Percentiles rank a stretch among this genome's conserved stretches.
Conservation (phyloP, 92 coral and sea anemone species). For the Epizoanthus fatuus region DNA sequence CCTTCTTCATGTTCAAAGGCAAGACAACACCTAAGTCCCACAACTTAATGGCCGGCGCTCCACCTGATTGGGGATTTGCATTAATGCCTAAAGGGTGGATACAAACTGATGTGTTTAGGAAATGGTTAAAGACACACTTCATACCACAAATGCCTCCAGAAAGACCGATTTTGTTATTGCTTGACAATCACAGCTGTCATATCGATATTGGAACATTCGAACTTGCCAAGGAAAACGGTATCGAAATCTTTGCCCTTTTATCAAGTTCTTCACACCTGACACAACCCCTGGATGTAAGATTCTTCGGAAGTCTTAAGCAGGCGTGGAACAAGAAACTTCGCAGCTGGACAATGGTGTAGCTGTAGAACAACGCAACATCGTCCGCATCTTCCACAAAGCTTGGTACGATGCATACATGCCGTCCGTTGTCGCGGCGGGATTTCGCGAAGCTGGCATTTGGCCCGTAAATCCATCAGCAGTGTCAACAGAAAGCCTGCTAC, state of each 20-base stretch:
- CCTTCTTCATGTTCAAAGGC: background rate
- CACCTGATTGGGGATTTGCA: no score
- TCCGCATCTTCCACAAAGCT: background rate
- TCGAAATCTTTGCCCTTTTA: constrained; percentile 2
- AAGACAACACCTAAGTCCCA: background rate
- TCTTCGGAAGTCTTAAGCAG: constrained; percentile 64
- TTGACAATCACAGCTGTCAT: constrained; percentile 51
- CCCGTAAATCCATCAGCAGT: background rate
- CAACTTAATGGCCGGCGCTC: background rate
- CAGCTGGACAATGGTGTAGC: no score
- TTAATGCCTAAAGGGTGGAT: no score
- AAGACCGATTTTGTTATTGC: constrained; percentile 46
- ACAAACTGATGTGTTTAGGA: no score
- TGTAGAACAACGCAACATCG: background rate
- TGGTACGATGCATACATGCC: background rate
- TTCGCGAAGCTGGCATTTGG: background rate
- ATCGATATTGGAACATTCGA: constrained; percentile 50
- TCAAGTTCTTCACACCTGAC: constrained; percentile 4
- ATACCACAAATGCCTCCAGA: constrained; percentile 44
- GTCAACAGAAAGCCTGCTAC: background rate
- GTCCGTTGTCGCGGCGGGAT: background rate
- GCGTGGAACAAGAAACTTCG: constrained; percentile 48
- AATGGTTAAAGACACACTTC: constrained; percentile 11
- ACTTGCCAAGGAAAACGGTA: constrained; percentile 32
- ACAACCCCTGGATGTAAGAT: constrained; percentile 47